Evolutionary conservation across 2,113 vertebrate genomes (phyloP), one percentile per base, ranked within the genome.

Genomic region (Cebidichthys violaceus): DNA sequence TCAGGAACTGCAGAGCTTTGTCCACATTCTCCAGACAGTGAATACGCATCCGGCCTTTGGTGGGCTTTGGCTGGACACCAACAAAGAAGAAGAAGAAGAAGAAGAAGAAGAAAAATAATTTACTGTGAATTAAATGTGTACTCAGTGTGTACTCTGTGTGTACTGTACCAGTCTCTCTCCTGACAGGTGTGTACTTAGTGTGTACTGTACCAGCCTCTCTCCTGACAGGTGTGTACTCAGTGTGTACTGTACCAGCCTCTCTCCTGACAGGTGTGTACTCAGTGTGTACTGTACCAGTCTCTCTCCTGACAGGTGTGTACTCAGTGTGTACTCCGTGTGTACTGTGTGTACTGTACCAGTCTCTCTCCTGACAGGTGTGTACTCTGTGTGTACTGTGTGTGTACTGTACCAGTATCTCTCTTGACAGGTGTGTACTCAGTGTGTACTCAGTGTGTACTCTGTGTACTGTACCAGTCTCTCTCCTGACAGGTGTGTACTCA

Each of bases 11-110:
- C 31, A 99, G 96, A 54, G 98, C 98, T 84, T 99, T 99, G 92
- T 99, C 98, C 70, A 99, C 98, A 0, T 99, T 99, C 94, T 99
- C 98, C 92, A 99, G 94, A 81, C 98, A 99, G 90, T 99, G 98
- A 93, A 99, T 99, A 3, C 98, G 94, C 98, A 99, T 99, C 59
- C 97, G 96, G 20, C 98, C 98, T 81, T 98, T 99, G 11, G 98
- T 99, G 83, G 98, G 98, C 87, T 98, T 99, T 1, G 98, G 98
- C 98, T 99, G 78, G 11, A 35, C 4, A 41, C 43, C 0, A 18
- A 1, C 50, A 2, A 18, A 31, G 59, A 18, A 33, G 59, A 2
- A 33, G 59, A 1, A 18, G 29, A 20, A 61, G 31, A 15, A 9
- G 27, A 0, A 24, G 2, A 7, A 52, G 18, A 6, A 33, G 5